Evolutionary conservation across 1,140 invertebrate genomes (phyloP).

Genomic region (Leucophenga varia): DNA sequence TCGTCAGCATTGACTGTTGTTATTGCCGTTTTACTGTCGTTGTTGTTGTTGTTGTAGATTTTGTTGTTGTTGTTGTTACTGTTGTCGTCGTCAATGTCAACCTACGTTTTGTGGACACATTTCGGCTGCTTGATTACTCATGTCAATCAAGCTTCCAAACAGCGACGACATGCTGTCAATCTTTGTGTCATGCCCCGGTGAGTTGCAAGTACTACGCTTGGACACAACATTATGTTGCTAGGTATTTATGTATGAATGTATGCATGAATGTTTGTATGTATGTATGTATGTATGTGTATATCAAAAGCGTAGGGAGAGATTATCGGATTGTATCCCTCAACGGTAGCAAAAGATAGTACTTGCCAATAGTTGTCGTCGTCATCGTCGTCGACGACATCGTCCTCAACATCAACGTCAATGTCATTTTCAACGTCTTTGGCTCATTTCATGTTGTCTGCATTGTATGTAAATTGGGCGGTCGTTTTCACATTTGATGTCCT

Average conservation of each 20-base stretch:
- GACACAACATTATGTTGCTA: too few relatives aligned
- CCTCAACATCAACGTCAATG: too few relatives aligned
- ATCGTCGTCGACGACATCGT: too few relatives aligned
- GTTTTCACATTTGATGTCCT: constrained; percentile 52
- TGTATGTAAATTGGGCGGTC: constrained; percentile 53
- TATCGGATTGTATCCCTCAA: too few relatives aligned
- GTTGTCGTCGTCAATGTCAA: constrained; percentile 43
- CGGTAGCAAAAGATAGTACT: too few relatives aligned
- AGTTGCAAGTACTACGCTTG: constrained; percentile 2
- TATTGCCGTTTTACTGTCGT: constrained; percentile 10
- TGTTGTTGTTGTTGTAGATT: constrained; percentile 1
- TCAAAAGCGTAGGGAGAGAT: constrained; percentile 23
- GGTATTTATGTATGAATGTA: constrained; percentile 37
- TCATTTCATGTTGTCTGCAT: constrained; percentile 39
- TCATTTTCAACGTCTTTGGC: too few relatives aligned
- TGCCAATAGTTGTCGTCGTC: constrained; percentile 21
- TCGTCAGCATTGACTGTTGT: too few relatives aligned
- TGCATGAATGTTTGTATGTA: constrained; percentile 36
- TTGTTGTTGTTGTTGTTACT: constrained; percentile 25
- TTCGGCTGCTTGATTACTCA: constrained; percentile 54
- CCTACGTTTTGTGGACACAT: constrained; percentile 51
- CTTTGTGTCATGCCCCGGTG: constrained; percentile 44
- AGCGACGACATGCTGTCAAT: constrained; percentile 54
- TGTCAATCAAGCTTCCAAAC: constrained; percentile 53
- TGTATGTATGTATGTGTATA: constrained; percentile 39